Evolutionary conservation across 2,113 vertebrate species (phyloP).

Genomic region (Rousettus leschenaultii): DNA sequence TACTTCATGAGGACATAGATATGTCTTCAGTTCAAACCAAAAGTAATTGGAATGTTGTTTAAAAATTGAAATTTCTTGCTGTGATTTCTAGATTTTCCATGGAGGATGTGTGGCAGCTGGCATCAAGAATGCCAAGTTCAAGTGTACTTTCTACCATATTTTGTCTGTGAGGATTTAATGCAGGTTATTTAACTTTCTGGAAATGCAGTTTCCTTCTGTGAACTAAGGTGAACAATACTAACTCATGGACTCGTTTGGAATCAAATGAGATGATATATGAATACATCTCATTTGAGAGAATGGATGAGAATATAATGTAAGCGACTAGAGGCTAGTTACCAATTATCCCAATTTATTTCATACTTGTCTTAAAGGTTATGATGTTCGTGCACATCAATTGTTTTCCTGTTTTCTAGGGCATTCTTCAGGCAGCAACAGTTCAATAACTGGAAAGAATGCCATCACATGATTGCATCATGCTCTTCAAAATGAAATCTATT

Average conservation of each 20-base stretch:
- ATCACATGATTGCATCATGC: background rate
- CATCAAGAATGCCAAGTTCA: background rate
- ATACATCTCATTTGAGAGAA: background rate
- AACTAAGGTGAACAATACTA: background rate
- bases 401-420: background rate
- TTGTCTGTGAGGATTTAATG: background rate
- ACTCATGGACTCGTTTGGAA: background rate
- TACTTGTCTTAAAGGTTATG: background rate
- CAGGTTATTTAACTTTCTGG: background rate
- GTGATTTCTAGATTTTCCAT: background rate
- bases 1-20: background rate
- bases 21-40: background rate
- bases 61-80: background rate
- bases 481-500: slow-evolving; percentile 47
- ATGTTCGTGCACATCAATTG: background rate
- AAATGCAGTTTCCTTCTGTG: background rate
- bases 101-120: background rate
- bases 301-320: background rate
- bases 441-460: background rate
- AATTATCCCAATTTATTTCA: background rate
- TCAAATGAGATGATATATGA: background rate
- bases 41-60: background rate
- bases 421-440: background rate
- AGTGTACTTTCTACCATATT: rapidly evolving
- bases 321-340: background rate